phyloP scores from a whole-genome alignment of 2,113 vertebrate species.

The Xenus cinereus region DNA sequence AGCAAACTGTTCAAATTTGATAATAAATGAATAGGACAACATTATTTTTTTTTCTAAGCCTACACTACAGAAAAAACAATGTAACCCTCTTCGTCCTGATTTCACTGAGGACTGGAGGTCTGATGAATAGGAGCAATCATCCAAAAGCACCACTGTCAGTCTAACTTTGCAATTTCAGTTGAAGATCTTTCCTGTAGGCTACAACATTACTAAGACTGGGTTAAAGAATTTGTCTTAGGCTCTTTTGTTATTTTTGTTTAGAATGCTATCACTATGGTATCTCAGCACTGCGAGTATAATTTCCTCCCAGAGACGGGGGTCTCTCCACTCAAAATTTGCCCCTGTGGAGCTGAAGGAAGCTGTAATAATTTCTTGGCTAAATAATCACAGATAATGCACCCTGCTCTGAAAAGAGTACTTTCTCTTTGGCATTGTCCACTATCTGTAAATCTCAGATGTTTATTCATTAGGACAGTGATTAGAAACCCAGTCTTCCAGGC shows the following conservation, averaged over 20 bases:
- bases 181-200: constrained; percentile 59
- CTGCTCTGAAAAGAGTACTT: not conserved
- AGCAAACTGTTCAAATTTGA: constrained; percentile 46
- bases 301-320: not conserved
- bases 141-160: constrained; percentile 49
- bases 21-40: constrained; percentile 61
- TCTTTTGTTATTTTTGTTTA: not conserved
- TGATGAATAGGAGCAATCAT: constrained; percentile 60
- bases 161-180: constrained; percentile 14
- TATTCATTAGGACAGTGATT: constrained; percentile 36
- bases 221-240: constrained; percentile 11
- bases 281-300: not conserved
- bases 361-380: not conserved
- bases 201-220: constrained; percentile 3
- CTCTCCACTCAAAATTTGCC: not conserved
- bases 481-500: constrained; percentile 21
- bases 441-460: constrained; percentile 19
- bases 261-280: not conserved
- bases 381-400: not conserved
- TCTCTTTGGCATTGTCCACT: not conserved
- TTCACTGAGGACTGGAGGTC: constrained; percentile 6
- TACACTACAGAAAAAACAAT: constrained; percentile 21
- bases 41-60: not conserved
- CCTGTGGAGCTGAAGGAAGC: not conserved
- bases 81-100: constrained; percentile 29